Evolutionary conservation across 2,113 vertebrate species (phyloP), one percentile per base, ranked within the genome.

Genomic region (Melanostigma gelatinosum): DNA sequence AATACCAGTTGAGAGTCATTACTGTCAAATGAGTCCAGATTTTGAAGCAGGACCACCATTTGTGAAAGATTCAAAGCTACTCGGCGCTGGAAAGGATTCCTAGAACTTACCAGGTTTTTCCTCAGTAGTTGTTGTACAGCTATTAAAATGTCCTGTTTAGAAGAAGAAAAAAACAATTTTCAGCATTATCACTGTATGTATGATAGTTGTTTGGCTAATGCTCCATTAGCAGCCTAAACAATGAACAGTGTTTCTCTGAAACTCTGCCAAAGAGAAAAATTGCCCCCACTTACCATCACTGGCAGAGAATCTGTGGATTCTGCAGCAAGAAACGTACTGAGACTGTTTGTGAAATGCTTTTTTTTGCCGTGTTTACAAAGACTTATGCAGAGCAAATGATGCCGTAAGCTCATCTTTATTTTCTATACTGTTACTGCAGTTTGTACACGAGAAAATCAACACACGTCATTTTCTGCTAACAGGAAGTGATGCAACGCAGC

Each of bases 241-340:
- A 50, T 50, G 65, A 42, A 12, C 24, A 62, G 15, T 75, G n/a
- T 42, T 42, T 66, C n/a, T 60, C 50, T 80, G 64, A 78, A 78
- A 69, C 42, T 78, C 57, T 55, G 52, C 79, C 66, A 85, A 52
- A 70, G 58, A 52, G 42, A 82, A 78, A 85, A 75, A 54, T 65
- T 40, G 63, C 34, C 71, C 22, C n/a, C 52, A 58, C 52, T 67
- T 36, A 52, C 54, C 44, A 72, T 52, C 61, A 11, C 66, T 32
- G 34, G 44, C 13, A 74, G 11, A 29, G 36, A 55, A 48, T 80
- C 16, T 54, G 57, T 54, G 55, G 27, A 55, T 52, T 34, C 24
- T 55, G 15, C 29, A 60, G 50, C 52, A 63, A 38, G 68, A 64
- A 61, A 62, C 13, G 29, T 32, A 8, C 48, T 36, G n/a, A 8